Evolutionary conservation across 1,140 invertebrate genomes (phyloP), one percentile per base, ranked within the genome.

Genomic region (Tetraneura akinire): DNA sequence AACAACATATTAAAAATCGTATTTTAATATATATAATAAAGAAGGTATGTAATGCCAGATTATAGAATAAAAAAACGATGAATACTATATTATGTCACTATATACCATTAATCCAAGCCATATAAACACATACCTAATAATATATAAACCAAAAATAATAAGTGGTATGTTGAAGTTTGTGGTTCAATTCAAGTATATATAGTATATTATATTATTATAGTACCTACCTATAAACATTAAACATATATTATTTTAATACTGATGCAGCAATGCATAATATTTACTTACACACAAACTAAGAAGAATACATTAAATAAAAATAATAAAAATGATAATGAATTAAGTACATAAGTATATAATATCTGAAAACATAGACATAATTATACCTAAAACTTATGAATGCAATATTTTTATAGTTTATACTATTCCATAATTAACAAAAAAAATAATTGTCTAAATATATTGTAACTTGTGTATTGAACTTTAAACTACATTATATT

Each of bases 131-230:
- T 68, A n/a, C n/a, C n/a, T n/a, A n/a, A n/a, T n/a, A n/a, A n/a
- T n/a, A n/a, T n/a, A 66, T 47, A 68, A 68, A 68, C 64, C 64
- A 1, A 68, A 45, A 68, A 68, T 68, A 68, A 68, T 68, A 68
- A 68, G 37, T 23, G 13, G 64, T 68, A 21, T 45, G 37, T 45
- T 66, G 11, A 66, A 21, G 64, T 68, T 11, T 10, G 42, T 21
- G 64, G 45, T 11, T 45, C 37, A 37, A n/a, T 21, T 66, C 32
- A 21, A 45, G n/a, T 66, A 42, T 45, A 68, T 66, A n/a, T n/a
- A n/a, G n/a, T n/a, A n/a, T n/a, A n/a, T n/a, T n/a, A n/a, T n/a
- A n/a, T n/a, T n/a, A n/a, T n/a, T n/a, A n/a, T n/a, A n/a, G n/a
- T n/a, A n/a, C n/a, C n/a, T n/a, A n/a, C n/a, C n/a, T n/a, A n/a